A percentile compares a stretch with the other conserved stretches of the same genome.
These are phyloP conservation scores for Drosophila monieri DNA, from an alignment of 2,888 invertebrate species.

Conservation along the genomic window DNA sequence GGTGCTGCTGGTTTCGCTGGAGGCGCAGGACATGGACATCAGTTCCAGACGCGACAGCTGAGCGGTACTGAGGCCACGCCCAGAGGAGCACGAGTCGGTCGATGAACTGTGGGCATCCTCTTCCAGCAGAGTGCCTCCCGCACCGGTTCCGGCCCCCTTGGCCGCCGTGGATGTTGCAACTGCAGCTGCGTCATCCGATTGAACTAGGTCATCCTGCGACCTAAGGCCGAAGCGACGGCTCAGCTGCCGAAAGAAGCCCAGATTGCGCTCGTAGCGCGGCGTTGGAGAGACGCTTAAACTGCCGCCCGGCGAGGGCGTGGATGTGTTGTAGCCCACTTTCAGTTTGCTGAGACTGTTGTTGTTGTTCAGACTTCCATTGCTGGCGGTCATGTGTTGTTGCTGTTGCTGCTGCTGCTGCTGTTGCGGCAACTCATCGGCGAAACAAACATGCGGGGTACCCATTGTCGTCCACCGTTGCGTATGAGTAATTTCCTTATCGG, in stretches of 20 bases:
- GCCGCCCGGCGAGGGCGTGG: slow-evolving; percentile 77
- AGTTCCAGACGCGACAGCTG: slow-evolving; percentile 61
- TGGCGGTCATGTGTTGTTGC: slow-evolving; percentile 36
- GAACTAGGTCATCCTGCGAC: slow-evolving; percentile 84
- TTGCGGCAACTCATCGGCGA: slow-evolving; percentile 72
- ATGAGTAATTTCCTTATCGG: slow-evolving; percentile 25
- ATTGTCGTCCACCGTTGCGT: slow-evolving; percentile 42
- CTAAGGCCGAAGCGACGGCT: slow-evolving; percentile 87
- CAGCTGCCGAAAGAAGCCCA: slow-evolving; percentile 88
- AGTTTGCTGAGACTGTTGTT: slow-evolving; percentile 41
- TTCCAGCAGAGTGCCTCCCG: slow-evolving; percentile 73
- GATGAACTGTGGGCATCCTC: slow-evolving; percentile 85
- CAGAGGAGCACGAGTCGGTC: slow-evolving; percentile 82
- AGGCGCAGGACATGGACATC: slow-evolving; percentile 81
- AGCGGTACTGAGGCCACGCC: slow-evolving; percentile 37
- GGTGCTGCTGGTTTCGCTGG: slow-evolving; percentile 87
- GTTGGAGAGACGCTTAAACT: slow-evolving; percentile 84
- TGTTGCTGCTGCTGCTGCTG: slow-evolving; percentile 43
- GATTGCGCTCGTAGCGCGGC: slow-evolving; percentile 86
- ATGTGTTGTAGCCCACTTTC: slow-evolving; percentile 40
- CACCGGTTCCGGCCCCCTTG: slow-evolving; percentile 30
- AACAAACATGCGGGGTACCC: slow-evolving; percentile 76
- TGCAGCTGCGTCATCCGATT: slow-evolving; percentile 57
- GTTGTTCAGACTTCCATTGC: slow-evolving; percentile 53
- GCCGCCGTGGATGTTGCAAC: slow-evolving; percentile 48